Conservation (phyloP, 2,797 vertebrate genomes). For the Tachyglossus aculeatus region DNA sequence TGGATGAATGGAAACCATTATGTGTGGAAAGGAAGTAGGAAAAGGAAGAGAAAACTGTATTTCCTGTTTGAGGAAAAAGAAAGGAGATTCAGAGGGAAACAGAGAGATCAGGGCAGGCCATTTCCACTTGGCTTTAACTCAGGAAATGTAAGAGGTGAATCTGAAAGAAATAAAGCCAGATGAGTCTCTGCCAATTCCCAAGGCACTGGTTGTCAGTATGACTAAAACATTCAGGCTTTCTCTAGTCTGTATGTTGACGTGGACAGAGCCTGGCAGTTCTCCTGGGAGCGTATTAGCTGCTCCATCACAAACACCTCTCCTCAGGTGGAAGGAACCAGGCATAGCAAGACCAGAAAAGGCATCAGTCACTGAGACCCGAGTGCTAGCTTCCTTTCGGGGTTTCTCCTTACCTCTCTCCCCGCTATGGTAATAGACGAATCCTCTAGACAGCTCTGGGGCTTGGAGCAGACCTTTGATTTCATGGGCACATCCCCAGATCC, state of each 20-base stretch:
- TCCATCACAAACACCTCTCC: background rate
- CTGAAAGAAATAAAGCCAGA: background rate
- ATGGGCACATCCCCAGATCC: no score
- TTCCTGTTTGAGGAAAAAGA: no score
- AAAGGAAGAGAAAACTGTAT: conserved; percentile 3
- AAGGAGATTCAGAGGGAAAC: no score
- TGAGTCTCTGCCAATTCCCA: background rate
- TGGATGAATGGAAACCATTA: conserved; percentile 5
- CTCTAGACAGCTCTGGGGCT: no score
- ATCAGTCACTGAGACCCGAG: no score
- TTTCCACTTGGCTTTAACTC: no score
- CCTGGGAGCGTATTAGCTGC: background rate
- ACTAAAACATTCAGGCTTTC: background rate
- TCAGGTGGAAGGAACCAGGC: background rate
- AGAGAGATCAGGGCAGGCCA: no score
- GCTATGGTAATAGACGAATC: no score
- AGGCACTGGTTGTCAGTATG: background rate
- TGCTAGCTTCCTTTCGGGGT: no score
- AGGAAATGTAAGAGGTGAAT: no score
- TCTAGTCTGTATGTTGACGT: background rate
- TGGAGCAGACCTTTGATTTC: no score
- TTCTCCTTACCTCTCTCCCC: no score
- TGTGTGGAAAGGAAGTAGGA: conserved; percentile 17
- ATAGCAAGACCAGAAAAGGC: background rate
- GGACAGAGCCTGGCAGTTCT: background rate